A percentile compares a stretch with the other conserved stretches of the same genome.
Evolutionary conservation across 2,888 invertebrate genomes (phyloP).

Genomic region (Pheosia gnoma): DNA sequence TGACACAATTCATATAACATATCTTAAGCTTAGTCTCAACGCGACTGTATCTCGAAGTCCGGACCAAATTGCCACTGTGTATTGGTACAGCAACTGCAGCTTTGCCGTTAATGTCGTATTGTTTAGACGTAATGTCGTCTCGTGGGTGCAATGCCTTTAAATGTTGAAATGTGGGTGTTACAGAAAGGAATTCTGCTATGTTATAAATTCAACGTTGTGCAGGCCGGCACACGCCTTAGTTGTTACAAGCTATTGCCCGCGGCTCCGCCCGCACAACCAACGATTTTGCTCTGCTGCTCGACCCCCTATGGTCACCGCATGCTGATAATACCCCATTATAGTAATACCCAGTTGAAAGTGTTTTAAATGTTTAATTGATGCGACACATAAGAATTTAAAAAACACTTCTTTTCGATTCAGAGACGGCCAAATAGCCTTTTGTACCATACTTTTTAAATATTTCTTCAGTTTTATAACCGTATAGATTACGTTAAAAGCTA

Average conservation of each 20-base stretch:
- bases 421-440: too few relatives aligned
- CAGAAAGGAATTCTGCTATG: slow-evolving; percentile 30
- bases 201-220: slow-evolving; percentile 31
- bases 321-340: too few relatives aligned
- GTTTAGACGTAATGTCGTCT: slow-evolving; percentile 39
- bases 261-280: too few relatives aligned
- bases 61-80: slow-evolving; percentile 31
- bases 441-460: too few relatives aligned
- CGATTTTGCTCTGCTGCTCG: too few relatives aligned
- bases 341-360: too few relatives aligned
- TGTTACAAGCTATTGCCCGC: background rate
- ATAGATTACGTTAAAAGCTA: slow-evolving; percentile 16
- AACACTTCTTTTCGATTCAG: too few relatives aligned
- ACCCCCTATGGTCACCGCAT: too few relatives aligned
- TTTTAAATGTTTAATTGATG: too few relatives aligned
- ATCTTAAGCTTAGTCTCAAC: slow-evolving; percentile 24
- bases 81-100: slow-evolving; percentile 38
- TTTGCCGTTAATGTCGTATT: slow-evolving; percentile 44
- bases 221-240: slow-evolving; percentile 21
- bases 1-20: slow-evolving; percentile 41
- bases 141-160: slow-evolving; percentile 47
- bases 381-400: too few relatives aligned
- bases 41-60: slow-evolving; percentile 21
- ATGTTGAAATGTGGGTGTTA: slow-evolving; percentile 29
- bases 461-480: too few relatives aligned